Percentiles rank a stretch among this genome's conserved stretches.
These are phyloP conservation scores for Argentina silus DNA, from an alignment of 2,797 vertebrate species.

Conservation along the genomic window DNA sequence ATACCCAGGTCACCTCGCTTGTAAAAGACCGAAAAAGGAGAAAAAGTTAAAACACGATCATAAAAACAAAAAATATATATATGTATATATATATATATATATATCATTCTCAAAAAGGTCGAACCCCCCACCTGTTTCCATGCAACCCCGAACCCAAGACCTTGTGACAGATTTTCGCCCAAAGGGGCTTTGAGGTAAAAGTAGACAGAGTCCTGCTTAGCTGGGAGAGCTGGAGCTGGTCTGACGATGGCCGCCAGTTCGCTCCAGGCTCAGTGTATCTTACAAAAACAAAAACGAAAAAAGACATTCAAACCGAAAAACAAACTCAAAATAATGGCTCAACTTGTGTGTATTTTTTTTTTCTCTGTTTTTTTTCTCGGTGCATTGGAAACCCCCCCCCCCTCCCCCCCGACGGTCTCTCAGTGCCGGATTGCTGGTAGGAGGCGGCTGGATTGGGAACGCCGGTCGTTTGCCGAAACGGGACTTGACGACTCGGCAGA, in stretches of 20 bases:
- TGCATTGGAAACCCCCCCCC: conserved; percentile 75
- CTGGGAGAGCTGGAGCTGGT: conserved; percentile 76
- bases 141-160: conserved; percentile 82
- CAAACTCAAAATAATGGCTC: conserved; percentile 88
- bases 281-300: conserved; percentile 75
- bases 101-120: conserved; percentile 76
- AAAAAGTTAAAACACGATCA: conserved; percentile 87
- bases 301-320: conserved; percentile 73
- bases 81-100: conserved; percentile 50
- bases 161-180: conserved; percentile 82
- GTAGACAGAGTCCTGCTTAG: conserved; percentile 87
- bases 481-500: conserved; percentile 46
- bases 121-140: conserved; percentile 55
- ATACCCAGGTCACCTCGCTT: conserved; percentile 85
- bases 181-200: conserved; percentile 97
- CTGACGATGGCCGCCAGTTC: conserved; percentile 80
- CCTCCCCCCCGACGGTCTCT: conserved; percentile 49
- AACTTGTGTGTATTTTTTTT: conserved; percentile 71
- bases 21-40: conserved; percentile 83
- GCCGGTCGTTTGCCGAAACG: conserved; percentile 52
- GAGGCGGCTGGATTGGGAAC: conserved; percentile 77
- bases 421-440: conserved; percentile 92
- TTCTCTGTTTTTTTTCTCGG: conserved; percentile 64
- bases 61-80: conserved; percentile 75
- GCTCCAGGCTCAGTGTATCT: conserved; percentile 85